These are phyloP conservation scores for Drymonia ruficornis DNA, from an alignment of 2,888 invertebrate species.

Conservation along the genomic window DNA sequence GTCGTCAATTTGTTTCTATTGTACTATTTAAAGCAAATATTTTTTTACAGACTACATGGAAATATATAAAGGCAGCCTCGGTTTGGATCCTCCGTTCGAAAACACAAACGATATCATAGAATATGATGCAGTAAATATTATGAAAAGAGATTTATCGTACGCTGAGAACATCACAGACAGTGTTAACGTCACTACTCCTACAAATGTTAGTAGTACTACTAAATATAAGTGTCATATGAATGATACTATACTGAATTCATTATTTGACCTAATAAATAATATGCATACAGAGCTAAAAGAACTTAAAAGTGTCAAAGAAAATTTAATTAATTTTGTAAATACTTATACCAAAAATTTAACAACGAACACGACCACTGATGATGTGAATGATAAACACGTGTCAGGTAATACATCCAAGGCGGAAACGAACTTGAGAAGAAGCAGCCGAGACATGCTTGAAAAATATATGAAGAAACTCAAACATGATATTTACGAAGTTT, in stretches of 20 bases:
- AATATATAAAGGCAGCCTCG: neutral
- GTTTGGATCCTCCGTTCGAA: constrained; percentile 9
- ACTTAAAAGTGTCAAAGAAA: constrained; percentile 50
- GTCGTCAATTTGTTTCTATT: too few species aligned
- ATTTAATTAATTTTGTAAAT: constrained; percentile 46
- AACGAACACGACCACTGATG: neutral
- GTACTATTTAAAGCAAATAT: too few species aligned
- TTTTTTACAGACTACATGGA: constrained; percentile 21
- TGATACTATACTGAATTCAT: constrained; percentile 44
- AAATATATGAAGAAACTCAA: constrained; percentile 57
- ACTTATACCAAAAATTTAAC: constrained; percentile 8
- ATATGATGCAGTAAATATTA: constrained; percentile 41
- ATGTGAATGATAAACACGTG: neutral
- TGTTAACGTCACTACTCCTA: neutral
- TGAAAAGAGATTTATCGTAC: constrained; percentile 53
- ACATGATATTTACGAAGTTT: constrained; percentile 58
- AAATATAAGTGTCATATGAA: constrained; percentile 29
- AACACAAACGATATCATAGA: constrained; percentile 29
- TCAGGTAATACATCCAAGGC: neutral
- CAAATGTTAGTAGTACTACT: constrained; percentile 4
- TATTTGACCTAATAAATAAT: constrained; percentile 52
- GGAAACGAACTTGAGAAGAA: neutral
- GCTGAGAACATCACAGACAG: constrained; percentile 9
- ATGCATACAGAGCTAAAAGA: constrained; percentile 58
- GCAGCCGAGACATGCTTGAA: constrained; percentile 30